Conservation (phyloP, 2,888 invertebrate genomes). For the Euplagia quadripunctaria region DNA sequence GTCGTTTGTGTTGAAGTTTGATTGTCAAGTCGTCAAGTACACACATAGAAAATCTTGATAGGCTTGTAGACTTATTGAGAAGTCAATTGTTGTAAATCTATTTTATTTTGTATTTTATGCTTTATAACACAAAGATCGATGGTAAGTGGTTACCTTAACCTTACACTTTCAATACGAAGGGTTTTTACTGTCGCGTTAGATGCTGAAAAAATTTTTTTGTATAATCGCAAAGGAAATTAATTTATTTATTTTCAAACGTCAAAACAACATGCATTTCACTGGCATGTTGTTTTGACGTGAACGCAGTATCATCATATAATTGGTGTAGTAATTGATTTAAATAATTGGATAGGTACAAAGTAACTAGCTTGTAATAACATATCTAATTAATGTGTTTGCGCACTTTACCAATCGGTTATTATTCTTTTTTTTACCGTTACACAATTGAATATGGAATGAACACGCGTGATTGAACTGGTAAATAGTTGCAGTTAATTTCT, state of each 20-base stretch:
- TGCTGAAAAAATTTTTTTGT: too few relatives aligned
- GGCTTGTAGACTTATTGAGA: too few relatives aligned
- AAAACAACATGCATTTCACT: neutral
- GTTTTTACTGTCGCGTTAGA: too few relatives aligned
- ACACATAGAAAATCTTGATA: too few relatives aligned
- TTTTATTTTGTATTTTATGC: too few relatives aligned
- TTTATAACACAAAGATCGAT: too few relatives aligned
- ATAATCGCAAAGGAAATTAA: neutral
- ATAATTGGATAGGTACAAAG: neutral
- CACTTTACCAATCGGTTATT: conserved; percentile 25
- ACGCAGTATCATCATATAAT: neutral
- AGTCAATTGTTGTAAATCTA: too few relatives aligned
- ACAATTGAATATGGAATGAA: conserved; percentile 59
- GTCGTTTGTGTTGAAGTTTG: too few relatives aligned
- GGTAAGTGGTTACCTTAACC: too few relatives aligned
- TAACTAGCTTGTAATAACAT: conserved; percentile 8
- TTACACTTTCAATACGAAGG: too few relatives aligned
- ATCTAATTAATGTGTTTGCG: conserved; percentile 14
- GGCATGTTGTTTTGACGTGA: neutral
- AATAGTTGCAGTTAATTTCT: conserved; percentile 58
- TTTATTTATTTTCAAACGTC: neutral
- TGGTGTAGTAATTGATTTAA: neutral
- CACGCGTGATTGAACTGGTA: conserved; percentile 70
- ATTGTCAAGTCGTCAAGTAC: too few relatives aligned
- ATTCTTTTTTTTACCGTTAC: conserved; percentile 40